Percentiles rank a stretch among this genome's conserved stretches.
Evolutionary conservation across 2,797 vertebrate genomes (phyloP).

Genomic region (Spinibarbus caldwelli): DNA sequence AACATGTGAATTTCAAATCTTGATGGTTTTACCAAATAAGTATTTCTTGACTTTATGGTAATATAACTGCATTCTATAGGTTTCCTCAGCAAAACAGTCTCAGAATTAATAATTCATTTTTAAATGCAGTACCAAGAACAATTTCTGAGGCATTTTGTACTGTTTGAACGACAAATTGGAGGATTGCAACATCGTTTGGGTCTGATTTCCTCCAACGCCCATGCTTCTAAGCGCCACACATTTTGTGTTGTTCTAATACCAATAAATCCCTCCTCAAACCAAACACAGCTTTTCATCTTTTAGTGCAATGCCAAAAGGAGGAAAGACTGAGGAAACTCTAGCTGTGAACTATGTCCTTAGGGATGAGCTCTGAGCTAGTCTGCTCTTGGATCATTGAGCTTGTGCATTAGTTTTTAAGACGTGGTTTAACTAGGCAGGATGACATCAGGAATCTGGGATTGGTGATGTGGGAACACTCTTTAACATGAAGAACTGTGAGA

Average conservation of each 20-base stretch:
- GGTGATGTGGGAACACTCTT: conserved; percentile 20
- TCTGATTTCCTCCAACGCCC: conserved; percentile 15
- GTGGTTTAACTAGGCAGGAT: conserved; percentile 36
- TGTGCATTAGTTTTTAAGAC: conserved; percentile 38
- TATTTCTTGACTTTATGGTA: background rate
- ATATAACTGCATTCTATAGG: background rate
- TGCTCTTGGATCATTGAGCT: conserved; percentile 37
- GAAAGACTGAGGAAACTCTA: conserved; percentile 27
- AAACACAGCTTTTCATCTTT: conserved; percentile 44
- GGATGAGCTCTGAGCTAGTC: conserved; percentile 18
- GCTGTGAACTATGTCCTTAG: conserved; percentile 18
- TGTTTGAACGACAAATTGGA: conserved; percentile 11
- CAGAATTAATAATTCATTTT: no score
- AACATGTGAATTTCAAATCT: background rate
- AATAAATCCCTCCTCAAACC: conserved; percentile 34
- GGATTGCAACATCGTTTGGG: background rate
- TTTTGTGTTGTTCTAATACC: conserved; percentile 40
- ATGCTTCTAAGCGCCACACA: conserved; percentile 16
- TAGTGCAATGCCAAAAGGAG: conserved; percentile 33
- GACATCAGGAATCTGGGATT: conserved; percentile 26
- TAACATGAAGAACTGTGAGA: conserved; percentile 5
- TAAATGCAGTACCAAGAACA: background rate
- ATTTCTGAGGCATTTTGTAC: conserved; percentile 11
- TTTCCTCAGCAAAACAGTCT: background rate
- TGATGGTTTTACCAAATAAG: no score